Evolutionary conservation across 2,888 invertebrate genomes (phyloP).

Genomic region (Baccha elongata): DNA sequence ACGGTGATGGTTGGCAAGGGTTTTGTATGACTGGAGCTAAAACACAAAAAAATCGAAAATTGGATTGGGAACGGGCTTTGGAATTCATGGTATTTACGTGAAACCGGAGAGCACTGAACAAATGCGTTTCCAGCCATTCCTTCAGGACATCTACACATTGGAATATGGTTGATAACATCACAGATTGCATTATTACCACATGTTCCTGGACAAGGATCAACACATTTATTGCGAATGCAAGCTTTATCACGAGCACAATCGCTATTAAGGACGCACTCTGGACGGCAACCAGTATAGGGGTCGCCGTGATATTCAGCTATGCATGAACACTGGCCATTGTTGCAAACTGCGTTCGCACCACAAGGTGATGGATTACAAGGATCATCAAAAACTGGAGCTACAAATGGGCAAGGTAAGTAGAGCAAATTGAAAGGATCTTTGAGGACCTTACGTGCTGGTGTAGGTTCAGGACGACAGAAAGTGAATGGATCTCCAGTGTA

Average conservation of each 20-base stretch:
- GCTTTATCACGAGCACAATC: constrained; percentile 89
- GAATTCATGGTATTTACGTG: constrained; percentile 80
- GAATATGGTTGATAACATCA: constrained; percentile 89
- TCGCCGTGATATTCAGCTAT: constrained; percentile 88
- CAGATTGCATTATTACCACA: constrained; percentile 91
- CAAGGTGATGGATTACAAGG: constrained; percentile 91
- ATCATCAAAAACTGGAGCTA: constrained; percentile 81
- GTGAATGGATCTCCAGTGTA: constrained; percentile 89
- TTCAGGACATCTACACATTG: constrained; percentile 88
- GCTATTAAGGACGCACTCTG: constrained; percentile 90
- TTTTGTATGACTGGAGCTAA: constrained; percentile 81
- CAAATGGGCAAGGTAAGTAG: not conserved
- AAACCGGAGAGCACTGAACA: constrained; percentile 82
- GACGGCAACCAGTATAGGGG: constrained; percentile 90
- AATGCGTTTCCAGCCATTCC: constrained; percentile 91
- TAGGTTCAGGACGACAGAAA: constrained; percentile 86
- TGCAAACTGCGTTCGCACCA: constrained; percentile 88
- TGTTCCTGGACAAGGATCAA: constrained; percentile 90
- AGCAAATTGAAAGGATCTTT: not conserved
- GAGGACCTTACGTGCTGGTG: constrained; percentile 77
- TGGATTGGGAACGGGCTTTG: no score
- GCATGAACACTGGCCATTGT: constrained; percentile 77
- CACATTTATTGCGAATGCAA: constrained; percentile 89
- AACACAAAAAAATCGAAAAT: no score
- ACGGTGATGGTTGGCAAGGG: constrained; percentile 86